Evolutionary conservation across 2,797 vertebrate genomes (phyloP), one percentile per base, ranked within the genome.

Genomic region (Sternarchorhynchus goeldii): DNA sequence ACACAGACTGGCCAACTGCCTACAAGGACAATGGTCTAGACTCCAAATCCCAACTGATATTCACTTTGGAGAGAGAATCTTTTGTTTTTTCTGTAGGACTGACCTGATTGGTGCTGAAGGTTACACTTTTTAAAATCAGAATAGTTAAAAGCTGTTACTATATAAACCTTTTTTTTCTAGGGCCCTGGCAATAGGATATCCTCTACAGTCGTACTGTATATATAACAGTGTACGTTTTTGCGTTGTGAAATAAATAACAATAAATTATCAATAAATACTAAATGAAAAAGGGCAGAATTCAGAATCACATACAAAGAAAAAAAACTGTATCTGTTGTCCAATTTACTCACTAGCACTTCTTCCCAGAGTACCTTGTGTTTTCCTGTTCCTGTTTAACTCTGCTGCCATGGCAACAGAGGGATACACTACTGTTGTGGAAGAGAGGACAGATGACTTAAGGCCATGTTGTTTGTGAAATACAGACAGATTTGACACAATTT

Each of bases 181-280:
- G 29, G 53, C 18, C 50, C 71, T 65, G 53, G 50, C 25, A 29
- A 10, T 74, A 65, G 76, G 62, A 85, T 83, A 79, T 73, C 71
- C 77, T 77, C 57, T 57, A 65, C 57, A 65, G 32, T 62, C 79
- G 79, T 81, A 78, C 81, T 73, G 81, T 77, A 87, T 79, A 83
- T 82, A 74, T 76, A 78, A 77, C 6, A 64, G 76, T 66, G 74
- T 66, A 78, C 76, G 81, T 78, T 76, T 76, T 80, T 64, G 59
- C 71, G 41, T 67, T 73, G 59, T 64, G 45, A 69, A 83, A 86
- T 84, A 86, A 87, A 87, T 85, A 85, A 77, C 58, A 86, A 87
- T 86, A 87, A 86, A 88, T 81, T 83, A 82, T 78, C 81, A 85
- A 87, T 84, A 82, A 81, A 85, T 82, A 82, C 67, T 76, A 68